Base-by-base conservation (phyloP, 2,888 invertebrate species). In the Thelaira solivaga region DNA sequence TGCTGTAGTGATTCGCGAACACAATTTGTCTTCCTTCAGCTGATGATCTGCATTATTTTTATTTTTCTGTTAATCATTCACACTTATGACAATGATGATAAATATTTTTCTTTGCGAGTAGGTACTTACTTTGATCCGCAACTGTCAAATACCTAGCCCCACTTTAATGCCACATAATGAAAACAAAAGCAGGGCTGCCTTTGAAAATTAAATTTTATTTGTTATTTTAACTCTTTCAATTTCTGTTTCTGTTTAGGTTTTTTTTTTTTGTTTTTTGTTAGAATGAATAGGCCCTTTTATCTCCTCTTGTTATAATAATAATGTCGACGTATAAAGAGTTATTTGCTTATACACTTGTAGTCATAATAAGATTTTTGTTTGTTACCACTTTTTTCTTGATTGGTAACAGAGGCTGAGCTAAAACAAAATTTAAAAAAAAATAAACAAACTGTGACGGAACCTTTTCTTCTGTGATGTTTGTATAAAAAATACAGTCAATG, bases 61-160 rank as follows among this genome's bases (percentile, higher is more conserved):
- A n/a, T n/a, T n/a, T n/a, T 26, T 26, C 26, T 26, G 6, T 26
- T 26, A 26, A 26, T 26, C 4, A 26, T 26, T 5, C 11, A 26
- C 2, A n/a, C 10, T 55, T 55, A 22, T 57, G 51, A 71, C 68
- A 31, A 79, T 55, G 71, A 77, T 61, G 41, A 72, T 75, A 51
- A 62, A 47, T 22, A 16, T 29, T 53, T 41, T 34, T 22, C 5
- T 39, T 64, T 26, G 26, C 26, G 4, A 4, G 61, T 72, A 57
- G 67, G 73, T 67, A 80, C 76, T 80, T 81, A 72, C 81, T 80
- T 81, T 81, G 80, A 80, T 80, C 76, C 76, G 34, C 36, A 78
- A 76, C 55, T 81, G 77, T 75, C 67, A 76, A 68, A 76, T 76
- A 76, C 64, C n/a, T 18, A 29, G 29, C 18, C 29, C 64, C 20